Conservation (phyloP, 2,797 vertebrate genomes). For the Sebastes taczanowskii region DNA sequence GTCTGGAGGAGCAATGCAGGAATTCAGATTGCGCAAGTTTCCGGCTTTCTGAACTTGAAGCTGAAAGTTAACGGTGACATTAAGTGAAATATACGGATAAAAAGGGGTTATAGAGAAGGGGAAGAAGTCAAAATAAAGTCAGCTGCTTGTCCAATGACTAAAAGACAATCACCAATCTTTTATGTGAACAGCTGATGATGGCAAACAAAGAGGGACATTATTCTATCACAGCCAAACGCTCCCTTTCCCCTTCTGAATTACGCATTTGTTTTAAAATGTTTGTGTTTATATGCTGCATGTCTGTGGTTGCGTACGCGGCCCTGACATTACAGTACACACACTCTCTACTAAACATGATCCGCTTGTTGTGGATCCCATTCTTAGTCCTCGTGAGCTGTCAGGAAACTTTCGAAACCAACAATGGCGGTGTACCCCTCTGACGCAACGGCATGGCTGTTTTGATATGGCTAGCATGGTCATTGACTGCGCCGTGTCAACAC, state of each 20-base stretch:
- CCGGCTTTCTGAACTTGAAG: not conserved
- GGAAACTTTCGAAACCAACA: constrained; percentile 35
- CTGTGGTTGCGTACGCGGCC: not conserved
- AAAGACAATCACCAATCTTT: constrained; percentile 6
- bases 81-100: not conserved
- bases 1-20: constrained; percentile 16
- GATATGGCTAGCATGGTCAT: constrained; percentile 62
- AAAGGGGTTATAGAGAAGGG: not conserved
- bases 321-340: not conserved
- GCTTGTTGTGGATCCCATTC: not conserved
- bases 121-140: constrained; percentile 16
- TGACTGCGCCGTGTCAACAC: constrained; percentile 69
- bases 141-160: constrained; percentile 31
- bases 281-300: not conserved
- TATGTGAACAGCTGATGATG: constrained; percentile 10
- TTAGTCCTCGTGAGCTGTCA: constrained; percentile 5
- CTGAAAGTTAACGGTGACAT: not conserved
- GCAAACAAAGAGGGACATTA: constrained; percentile 5
- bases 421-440: constrained; percentile 30
- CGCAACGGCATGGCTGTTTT: constrained; percentile 70
- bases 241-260: not conserved
- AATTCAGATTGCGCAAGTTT: not conserved
- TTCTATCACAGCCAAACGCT: not conserved
- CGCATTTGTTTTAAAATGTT: not conserved
- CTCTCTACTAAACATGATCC: not conserved